phyloP scores from a whole-genome alignment of 2,113 vertebrate genomes.

The Piprites chloris region DNA sequence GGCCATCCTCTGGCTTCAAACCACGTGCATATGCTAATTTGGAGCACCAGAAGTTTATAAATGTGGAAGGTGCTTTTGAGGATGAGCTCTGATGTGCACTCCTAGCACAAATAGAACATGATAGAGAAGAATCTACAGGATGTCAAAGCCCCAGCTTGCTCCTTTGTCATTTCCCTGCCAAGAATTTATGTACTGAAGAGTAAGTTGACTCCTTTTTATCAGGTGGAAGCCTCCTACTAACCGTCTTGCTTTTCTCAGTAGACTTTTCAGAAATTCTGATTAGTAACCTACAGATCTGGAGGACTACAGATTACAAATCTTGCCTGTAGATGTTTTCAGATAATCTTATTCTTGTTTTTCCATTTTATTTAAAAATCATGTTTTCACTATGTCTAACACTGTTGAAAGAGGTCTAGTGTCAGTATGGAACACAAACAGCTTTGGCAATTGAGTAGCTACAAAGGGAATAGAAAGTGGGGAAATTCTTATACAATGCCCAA shows the following conservation, averaged over 20 bases:
- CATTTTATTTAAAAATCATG: background rate
- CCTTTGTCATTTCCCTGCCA: background rate
- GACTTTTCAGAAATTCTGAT: background rate
- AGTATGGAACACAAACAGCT: background rate
- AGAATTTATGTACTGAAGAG: background rate
- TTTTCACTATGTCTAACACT: background rate
- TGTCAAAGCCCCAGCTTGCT: background rate
- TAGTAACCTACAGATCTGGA: background rate
- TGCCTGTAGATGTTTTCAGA: background rate
- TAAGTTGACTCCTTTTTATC: background rate
- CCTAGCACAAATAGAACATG: background rate
- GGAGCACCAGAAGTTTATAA: background rate
- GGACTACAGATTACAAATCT: background rate
- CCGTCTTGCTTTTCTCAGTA: background rate
- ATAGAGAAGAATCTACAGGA: background rate
- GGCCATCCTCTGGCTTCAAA: constrained; percentile 11
- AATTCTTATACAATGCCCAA: background rate
- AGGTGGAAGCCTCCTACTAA: background rate
- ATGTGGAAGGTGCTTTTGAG: constrained; percentile 10
- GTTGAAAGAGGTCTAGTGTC: background rate
- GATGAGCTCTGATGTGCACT: background rate
- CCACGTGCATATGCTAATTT: background rate
- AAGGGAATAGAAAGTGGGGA: background rate
- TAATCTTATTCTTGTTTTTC: background rate
- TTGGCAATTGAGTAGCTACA: background rate